These are phyloP conservation scores for Hirtodrosophila duncani DNA, from an alignment of 2,888 invertebrate genomes.

Conservation along the genomic window DNA sequence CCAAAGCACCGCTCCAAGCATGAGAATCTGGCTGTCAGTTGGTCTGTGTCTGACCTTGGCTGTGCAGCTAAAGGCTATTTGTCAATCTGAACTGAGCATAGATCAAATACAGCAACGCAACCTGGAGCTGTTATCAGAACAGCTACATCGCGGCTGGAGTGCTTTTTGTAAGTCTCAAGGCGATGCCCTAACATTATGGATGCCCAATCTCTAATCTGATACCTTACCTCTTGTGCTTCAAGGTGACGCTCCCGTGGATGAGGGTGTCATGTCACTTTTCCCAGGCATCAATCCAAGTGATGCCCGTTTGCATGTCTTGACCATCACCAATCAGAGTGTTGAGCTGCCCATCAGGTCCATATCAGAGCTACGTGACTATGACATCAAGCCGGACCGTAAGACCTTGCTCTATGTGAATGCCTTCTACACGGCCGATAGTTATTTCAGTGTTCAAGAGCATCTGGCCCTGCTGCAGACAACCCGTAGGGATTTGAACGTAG, in stretches of 20 bases:
- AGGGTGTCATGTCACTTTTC: conserved; percentile 71
- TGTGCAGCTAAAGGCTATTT: conserved; percentile 1
- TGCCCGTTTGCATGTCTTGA: conserved; percentile 64
- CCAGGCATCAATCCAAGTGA: conserved; percentile 74
- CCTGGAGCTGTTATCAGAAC: conserved; percentile 54
- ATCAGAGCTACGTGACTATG: conserved; percentile 70
- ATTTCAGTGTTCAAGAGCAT: conserved; percentile 71
- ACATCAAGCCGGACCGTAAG: conserved; percentile 60
- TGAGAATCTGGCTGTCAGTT: conserved; percentile 11
- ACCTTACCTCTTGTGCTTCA: not conserved
- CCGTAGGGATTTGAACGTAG: conserved; percentile 69
- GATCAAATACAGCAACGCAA: conserved; percentile 62
- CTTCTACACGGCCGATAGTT: conserved; percentile 64
- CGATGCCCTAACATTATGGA: not conserved
- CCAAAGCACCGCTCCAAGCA: not conserved
- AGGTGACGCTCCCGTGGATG: conserved; percentile 74
- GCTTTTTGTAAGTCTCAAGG: conserved; percentile 65
- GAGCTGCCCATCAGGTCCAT: conserved; percentile 69
- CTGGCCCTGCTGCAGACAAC: conserved; percentile 57
- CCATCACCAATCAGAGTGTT: conserved; percentile 69
- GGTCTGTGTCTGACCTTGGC: not conserved
- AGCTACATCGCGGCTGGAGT: conserved; percentile 63
- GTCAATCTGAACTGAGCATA: conserved; percentile 23
- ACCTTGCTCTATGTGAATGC: conserved; percentile 73
- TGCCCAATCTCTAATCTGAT: not conserved